A percentile compares a stretch with the other conserved stretches of the same genome.
These are phyloP conservation scores for Spisula solida DNA, from an alignment of 2,888 invertebrate species.

Conservation along the genomic window DNA sequence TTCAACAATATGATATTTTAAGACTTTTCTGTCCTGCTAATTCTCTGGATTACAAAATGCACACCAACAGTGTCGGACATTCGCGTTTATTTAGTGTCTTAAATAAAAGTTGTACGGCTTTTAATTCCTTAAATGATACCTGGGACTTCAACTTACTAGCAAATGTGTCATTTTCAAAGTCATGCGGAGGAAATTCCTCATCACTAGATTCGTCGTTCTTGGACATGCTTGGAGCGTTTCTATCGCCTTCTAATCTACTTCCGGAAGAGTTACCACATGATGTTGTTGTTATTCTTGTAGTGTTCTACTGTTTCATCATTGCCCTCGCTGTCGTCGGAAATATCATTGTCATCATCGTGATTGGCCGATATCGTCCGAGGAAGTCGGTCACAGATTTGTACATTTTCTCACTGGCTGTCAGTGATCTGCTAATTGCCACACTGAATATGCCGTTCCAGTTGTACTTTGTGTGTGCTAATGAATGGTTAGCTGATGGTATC, in stretches of 20 bases:
- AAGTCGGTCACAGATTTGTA: conserved; percentile 80
- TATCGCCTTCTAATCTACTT: conserved; percentile 57
- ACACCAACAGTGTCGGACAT: neutral
- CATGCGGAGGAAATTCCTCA: neutral
- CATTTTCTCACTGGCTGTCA: conserved; percentile 81
- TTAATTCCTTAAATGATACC: neutral
- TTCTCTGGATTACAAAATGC: conserved; percentile 3
- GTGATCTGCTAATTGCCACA: conserved; percentile 80
- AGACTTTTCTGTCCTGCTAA: neutral
- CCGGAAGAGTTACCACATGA: conserved; percentile 71
- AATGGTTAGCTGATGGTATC: conserved; percentile 79
- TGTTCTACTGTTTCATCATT: conserved; percentile 77
- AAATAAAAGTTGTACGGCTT: neutral
- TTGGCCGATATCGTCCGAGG: conserved; percentile 67
- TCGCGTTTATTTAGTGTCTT: neutral
- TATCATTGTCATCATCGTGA: conserved; percentile 75
- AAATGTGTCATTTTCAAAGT: neutral
- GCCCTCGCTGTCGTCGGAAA: conserved; percentile 77
- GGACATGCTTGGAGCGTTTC: neutral
- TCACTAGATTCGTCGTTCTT: conserved; percentile 16
- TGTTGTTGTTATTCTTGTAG: conserved; percentile 69
- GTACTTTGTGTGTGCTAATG: conserved; percentile 74
- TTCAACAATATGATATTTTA: neutral
- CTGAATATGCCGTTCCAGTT: conserved; percentile 82
- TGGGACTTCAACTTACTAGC: neutral